phyloP scores from a whole-genome alignment of 2,113 vertebrate species.

The Rhadina sibilatrix region DNA sequence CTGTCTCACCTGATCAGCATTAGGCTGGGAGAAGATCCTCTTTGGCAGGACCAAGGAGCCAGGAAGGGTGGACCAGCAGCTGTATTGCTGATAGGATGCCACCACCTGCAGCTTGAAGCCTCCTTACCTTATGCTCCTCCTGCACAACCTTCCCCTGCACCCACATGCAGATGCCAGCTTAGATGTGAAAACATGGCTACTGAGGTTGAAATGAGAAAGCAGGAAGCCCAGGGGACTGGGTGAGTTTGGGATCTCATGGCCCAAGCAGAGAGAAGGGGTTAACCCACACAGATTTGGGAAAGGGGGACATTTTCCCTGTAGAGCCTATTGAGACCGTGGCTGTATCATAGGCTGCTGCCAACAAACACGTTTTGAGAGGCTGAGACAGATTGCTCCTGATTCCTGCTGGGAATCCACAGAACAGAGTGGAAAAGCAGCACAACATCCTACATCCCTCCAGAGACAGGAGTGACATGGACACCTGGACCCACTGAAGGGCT shows the following conservation, averaged over 20 bases:
- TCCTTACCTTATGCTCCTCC: neutral
- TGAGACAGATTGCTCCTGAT: neutral
- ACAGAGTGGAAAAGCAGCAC: neutral
- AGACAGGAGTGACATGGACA: neutral
- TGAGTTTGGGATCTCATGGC: neutral
- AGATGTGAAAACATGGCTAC: neutral
- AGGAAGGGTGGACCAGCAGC: neutral
- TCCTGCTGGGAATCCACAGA: neutral
- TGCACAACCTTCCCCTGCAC: neutral
- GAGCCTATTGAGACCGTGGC: neutral
- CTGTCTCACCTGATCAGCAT: slow-evolving; percentile 14
- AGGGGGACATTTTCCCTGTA: neutral
- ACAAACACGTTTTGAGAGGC: neutral
- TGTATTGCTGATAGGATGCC: neutral
- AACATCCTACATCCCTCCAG: accelerated
- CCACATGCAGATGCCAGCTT: neutral
- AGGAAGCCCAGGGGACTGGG: neutral
- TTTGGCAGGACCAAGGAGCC: neutral
- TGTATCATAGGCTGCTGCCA: neutral
- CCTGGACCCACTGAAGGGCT: neutral
- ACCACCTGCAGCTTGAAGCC: neutral
- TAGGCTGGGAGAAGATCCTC: neutral
- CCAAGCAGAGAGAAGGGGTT: neutral
- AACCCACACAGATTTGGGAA: neutral
- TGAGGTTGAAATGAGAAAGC: neutral